Evolutionary conservation across 2,113 vertebrate species (phyloP), one percentile per base, ranked within the genome.

Genomic region (Passer montanus): DNA sequence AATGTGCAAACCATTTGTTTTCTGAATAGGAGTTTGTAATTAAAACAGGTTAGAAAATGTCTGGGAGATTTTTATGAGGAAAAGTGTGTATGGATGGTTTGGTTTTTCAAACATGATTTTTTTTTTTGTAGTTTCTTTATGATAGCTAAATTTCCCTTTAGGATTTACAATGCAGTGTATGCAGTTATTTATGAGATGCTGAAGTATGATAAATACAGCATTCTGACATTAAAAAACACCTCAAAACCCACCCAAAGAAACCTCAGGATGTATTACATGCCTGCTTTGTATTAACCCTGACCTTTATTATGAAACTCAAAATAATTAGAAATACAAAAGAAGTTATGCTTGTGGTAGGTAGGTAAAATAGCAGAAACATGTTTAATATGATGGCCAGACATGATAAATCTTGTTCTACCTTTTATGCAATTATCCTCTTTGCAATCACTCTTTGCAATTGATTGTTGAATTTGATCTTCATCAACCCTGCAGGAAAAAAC

Each of bases 111-210:
- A 64, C 20, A 18, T 30, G 75, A 88, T 19, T 20, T 16, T 30
- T 37, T 37, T 63, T 97, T 93, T 97, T 84, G 28, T 93, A 90
- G 79, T 97, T 96, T 95, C 92, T 97, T 97, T 92, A 92, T 93
- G 94, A 92, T 76, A 92, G 31, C 68, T 90, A 72, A 94, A 95
- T 97, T 97, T 97, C 39, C 68, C 94, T 97, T 97, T 84, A 94
- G 93, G 94, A 70, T 96, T 97, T 97, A 87, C 64, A 94, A 12
- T 94, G 44, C 63, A 70, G 35, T 93, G 66, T 95, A 93, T 96
- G 66, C 94, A 97, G 96, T 97, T 97, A 96, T 97, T 97, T 97
- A 95, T 88, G 88, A 97, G 95, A 97, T 96, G 83, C 88, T 81
- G 50, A 90, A 94, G 46, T 95, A 95, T 94, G 84, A 94, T 96